phyloP scores from a whole-genome alignment of 92 coral and sea anemone genomes.

The Phymanthus crucifer region DNA sequence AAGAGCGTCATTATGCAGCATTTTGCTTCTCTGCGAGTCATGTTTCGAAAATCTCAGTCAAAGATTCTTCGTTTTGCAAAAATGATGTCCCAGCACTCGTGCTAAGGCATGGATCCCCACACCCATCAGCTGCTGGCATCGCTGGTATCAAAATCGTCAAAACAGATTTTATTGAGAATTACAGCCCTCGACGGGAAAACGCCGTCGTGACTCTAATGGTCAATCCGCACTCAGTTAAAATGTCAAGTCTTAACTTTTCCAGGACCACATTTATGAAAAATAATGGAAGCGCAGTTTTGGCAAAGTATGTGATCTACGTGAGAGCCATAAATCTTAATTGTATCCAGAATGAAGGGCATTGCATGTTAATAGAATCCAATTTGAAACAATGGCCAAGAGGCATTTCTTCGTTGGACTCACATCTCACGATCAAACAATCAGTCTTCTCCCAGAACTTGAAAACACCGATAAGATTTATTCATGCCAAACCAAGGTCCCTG shows the following conservation, averaged over 20 bases:
- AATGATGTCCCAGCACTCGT: conserved; percentile 8
- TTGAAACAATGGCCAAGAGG: background rate
- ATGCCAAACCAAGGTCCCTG: background rate
- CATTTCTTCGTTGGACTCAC: background rate
- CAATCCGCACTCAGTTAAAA: background rate
- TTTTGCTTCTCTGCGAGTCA: background rate
- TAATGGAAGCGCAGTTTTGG: conserved; percentile 1
- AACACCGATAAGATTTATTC: background rate
- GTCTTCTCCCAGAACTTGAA: conserved; percentile 2
- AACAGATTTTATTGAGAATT: background rate
- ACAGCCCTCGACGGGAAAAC: background rate
- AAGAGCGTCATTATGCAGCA: background rate
- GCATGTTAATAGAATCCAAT: background rate
- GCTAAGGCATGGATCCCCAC: background rate
- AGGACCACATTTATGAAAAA: background rate
- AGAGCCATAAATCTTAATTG: background rate
- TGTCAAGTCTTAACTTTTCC: background rate
- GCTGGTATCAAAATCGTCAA: background rate
- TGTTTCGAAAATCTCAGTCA: background rate
- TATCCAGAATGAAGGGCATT: background rate
- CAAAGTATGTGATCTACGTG: background rate
- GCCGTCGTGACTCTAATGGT: conserved; percentile 3
- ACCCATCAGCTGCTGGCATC: background rate
- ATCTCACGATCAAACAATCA: background rate
- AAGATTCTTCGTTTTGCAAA: conserved; percentile 6